Conservation (phyloP, 2,888 invertebrate species). For the Maniola hyperantus region DNA sequence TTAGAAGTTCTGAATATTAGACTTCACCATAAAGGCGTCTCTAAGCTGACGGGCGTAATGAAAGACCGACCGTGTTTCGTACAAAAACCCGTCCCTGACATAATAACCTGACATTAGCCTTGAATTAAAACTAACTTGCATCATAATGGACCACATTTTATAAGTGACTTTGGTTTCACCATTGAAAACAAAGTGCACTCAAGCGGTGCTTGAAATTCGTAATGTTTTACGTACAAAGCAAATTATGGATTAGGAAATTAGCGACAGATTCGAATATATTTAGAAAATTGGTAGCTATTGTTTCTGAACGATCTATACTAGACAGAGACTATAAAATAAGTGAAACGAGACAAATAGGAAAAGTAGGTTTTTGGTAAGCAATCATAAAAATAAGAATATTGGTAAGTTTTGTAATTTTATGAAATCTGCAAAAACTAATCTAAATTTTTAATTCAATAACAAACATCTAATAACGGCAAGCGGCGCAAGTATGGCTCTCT, state of each 20-base stretch:
- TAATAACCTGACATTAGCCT: slow-evolving; percentile 40
- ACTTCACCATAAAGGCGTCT: slow-evolving; percentile 28
- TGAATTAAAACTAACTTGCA: slow-evolving; percentile 32
- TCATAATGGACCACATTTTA: slow-evolving; percentile 19
- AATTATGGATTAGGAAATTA: not conserved
- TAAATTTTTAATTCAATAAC: not conserved
- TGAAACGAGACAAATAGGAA: too few species aligned
- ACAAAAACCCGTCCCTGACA: slow-evolving; percentile 36
- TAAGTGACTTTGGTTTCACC: slow-evolving; percentile 16
- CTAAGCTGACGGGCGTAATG: slow-evolving; percentile 28
- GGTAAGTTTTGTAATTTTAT: too few species aligned
- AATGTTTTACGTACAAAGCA: not conserved
- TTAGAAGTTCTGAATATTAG: slow-evolving; percentile 31
- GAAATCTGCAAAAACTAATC: too few species aligned
- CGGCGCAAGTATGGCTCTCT: too few species aligned
- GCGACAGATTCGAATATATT: not conserved
- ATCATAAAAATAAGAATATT: too few species aligned
- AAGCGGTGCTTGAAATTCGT: not conserved
- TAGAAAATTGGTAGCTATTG: not conserved
- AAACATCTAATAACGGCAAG: too few species aligned
- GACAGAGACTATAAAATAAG: too few species aligned
- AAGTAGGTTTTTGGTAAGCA: too few species aligned
- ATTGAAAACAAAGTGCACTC: slow-evolving; percentile 14
- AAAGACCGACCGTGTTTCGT: slow-evolving; percentile 32
- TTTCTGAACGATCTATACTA: not conserved